These are phyloP conservation scores for Loris lydekkerianus DNA, from an alignment of 2,797 vertebrate species.

Conservation along the genomic window DNA sequence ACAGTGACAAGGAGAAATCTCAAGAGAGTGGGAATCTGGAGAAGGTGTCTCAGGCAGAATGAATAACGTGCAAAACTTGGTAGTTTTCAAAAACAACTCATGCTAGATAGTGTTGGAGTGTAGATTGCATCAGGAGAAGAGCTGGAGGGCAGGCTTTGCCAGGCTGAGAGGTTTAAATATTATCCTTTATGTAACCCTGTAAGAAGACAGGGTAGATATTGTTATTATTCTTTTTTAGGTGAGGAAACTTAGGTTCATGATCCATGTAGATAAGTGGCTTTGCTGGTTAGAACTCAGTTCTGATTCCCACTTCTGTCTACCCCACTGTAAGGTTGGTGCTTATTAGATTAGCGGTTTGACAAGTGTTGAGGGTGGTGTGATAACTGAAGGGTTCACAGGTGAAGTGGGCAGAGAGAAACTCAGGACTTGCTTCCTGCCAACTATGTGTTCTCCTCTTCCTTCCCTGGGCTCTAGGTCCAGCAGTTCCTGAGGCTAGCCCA, in stretches of 20 bases:
- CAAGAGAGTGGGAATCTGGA: background rate
- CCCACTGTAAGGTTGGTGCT: background rate
- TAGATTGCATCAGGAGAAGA: background rate
- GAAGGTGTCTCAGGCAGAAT: background rate
- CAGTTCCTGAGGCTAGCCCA: constrained; percentile 90
- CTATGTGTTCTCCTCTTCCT: background rate
- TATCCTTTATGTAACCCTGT: constrained; percentile 34
- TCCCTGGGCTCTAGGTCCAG: constrained; percentile 86
- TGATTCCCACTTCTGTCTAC: background rate
- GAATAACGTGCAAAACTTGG: background rate
- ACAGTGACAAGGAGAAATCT: constrained; percentile 1
- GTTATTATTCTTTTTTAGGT: constrained; percentile 21
- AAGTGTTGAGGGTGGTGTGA: background rate
- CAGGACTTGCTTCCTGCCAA: constrained; percentile 20
- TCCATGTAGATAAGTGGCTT: constrained; percentile 1
- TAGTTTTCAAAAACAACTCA: constrained; percentile 3
- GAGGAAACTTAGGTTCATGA: constrained; percentile 48
- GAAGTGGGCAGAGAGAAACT: background rate
- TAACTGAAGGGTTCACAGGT: background rate
- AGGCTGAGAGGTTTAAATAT: constrained; percentile 49
- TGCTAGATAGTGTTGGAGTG: background rate
- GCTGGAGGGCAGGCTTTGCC: background rate
- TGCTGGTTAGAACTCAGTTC: background rate
- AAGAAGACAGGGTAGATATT: background rate
- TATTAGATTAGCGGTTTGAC: constrained; percentile 25